Percentiles rank a stretch among this genome's conserved stretches.
These are phyloP conservation scores for Crossocerus cetratus DNA, from an alignment of 2,888 invertebrate species.

Conservation along the genomic window DNA sequence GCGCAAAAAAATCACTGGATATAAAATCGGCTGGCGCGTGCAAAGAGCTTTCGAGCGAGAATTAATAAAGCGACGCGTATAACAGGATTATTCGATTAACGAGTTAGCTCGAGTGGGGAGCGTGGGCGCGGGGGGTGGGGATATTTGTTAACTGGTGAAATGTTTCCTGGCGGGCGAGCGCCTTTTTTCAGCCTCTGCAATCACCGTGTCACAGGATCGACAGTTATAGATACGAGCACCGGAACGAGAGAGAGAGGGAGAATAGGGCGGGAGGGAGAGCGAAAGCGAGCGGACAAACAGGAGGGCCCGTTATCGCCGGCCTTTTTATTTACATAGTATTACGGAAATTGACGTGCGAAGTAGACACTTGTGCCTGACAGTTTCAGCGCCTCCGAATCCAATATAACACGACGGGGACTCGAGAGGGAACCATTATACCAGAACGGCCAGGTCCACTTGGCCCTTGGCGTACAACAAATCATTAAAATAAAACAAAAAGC, in stretches of 20 bases:
- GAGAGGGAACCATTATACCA: constrained; percentile 24
- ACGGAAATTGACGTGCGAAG: constrained; percentile 73
- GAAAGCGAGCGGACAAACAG: too few relatives aligned
- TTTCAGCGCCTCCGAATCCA: constrained; percentile 21
- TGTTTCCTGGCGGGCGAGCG: too few relatives aligned
- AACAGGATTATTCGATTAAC: background rate
- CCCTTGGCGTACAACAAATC: background rate
- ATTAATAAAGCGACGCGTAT: too few relatives aligned
- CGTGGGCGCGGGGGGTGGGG: background rate
- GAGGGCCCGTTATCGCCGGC: background rate
- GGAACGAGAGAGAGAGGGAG: background rate
- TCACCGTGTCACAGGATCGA: constrained; percentile 15
- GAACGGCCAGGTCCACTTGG: constrained; percentile 1
- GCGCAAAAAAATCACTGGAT: too few relatives aligned
- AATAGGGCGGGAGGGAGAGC: too few relatives aligned
- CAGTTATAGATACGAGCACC: constrained; percentile 23
- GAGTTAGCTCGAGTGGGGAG: background rate
- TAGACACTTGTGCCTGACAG: constrained; percentile 66
- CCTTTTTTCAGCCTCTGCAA: too few relatives aligned
- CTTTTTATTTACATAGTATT: constrained; percentile 48
- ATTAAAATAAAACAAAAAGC: constrained; percentile 2
- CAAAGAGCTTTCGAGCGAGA: too few relatives aligned
- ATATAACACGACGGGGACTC: constrained; percentile 17
- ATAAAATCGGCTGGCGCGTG: too few relatives aligned
- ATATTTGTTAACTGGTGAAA: background rate